Conservation (phyloP, 2,797 vertebrate species). For the Numenius phaeopus region DNA sequence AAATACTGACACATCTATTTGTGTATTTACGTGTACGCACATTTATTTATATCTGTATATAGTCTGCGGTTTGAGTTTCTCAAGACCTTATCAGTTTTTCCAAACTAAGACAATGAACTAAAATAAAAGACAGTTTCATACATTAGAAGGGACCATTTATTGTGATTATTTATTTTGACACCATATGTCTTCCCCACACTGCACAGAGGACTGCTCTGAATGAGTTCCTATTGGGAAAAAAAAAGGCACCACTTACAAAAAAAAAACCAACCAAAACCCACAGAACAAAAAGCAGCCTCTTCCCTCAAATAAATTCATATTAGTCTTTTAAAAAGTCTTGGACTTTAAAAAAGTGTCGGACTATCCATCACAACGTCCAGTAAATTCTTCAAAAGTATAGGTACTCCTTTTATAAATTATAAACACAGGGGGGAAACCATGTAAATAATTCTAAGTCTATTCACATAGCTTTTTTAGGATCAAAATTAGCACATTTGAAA, state of each 20-base stretch:
- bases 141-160: background rate
- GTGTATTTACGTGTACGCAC: background rate
- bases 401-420: background rate
- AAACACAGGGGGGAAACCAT: background rate
- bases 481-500: background rate
- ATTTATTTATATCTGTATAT: background rate
- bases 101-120: background rate
- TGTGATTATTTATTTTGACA: background rate
- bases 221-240: background rate
- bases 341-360: background rate
- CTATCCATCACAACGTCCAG: background rate
- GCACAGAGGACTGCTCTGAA: background rate
- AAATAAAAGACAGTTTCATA: background rate
- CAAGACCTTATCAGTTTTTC: background rate
- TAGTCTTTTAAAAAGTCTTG: background rate
- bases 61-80: background rate
- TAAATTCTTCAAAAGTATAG: background rate
- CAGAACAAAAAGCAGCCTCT: background rate
- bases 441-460: background rate
- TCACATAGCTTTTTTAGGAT: background rate
- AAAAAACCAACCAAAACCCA: background rate
- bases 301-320: background rate
- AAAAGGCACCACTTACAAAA: background rate
- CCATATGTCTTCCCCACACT: accelerated
- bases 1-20: background rate